Conservation (phyloP, 2,113 vertebrate genomes). For the Tiliqua scincoides region DNA sequence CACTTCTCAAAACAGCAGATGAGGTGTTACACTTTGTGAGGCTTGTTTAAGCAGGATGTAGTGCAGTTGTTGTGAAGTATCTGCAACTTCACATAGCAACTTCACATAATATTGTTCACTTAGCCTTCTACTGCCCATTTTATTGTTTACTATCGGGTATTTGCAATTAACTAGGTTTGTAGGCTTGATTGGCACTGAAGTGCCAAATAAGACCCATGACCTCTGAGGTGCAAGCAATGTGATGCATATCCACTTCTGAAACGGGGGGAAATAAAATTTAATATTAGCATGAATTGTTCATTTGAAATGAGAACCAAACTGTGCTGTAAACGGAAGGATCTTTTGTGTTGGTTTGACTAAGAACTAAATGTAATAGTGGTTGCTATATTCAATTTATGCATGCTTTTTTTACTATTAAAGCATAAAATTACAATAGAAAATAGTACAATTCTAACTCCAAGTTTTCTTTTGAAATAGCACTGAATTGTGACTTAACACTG, state of each 20-base stretch:
- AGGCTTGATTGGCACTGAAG: neutral
- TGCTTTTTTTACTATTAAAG: neutral
- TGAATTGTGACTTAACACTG: neutral
- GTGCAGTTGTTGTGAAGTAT: no score
- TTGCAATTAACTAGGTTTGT: neutral
- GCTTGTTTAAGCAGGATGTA: no score
- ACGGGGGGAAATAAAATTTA: neutral
- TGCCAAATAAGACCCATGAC: neutral
- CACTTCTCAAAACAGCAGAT: neutral
- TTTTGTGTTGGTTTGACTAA: neutral
- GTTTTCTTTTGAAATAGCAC: neutral
- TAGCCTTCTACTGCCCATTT: no score
- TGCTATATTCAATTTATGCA: neutral
- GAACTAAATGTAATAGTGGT: neutral
- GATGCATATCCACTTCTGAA: neutral
- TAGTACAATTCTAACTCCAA: neutral
- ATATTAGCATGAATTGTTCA: neutral
- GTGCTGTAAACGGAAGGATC: neutral
- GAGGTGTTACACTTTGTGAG: neutral
- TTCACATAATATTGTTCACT: no score
- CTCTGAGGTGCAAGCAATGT: neutral
- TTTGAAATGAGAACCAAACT: neutral
- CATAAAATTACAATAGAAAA: neutral
- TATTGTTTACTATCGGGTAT: neutral
- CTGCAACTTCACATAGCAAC: no score